Conservation (phyloP, 2,888 invertebrate species). For the Dynastes hyllus region DNA sequence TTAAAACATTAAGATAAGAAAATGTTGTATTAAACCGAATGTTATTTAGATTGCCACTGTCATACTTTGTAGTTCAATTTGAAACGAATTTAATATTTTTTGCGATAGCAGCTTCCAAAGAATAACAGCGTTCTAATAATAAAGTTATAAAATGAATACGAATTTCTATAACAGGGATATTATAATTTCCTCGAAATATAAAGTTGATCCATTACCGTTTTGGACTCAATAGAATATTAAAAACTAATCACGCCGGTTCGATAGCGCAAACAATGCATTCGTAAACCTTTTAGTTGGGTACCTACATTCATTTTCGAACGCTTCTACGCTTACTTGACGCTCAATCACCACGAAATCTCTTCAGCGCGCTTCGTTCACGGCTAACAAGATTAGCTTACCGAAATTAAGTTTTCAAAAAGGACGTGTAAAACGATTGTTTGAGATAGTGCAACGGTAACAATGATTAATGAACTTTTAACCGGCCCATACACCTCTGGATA, state of each 20-base stretch:
- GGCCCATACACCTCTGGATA: conserved; percentile 38
- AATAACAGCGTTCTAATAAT: too few species aligned
- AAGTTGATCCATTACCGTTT: not conserved
- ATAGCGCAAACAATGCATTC: not conserved
- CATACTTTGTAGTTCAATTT: too few species aligned
- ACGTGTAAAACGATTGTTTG: conserved; percentile 47
- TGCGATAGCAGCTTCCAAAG: too few species aligned
- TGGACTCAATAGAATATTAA: not conserved
- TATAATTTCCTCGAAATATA: not conserved
- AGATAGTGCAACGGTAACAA: conserved; percentile 45
- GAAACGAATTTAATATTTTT: too few species aligned
- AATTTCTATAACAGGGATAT: too few species aligned
- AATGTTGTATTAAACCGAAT: too few species aligned
- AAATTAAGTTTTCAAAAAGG: conserved; percentile 47
- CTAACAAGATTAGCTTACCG: conserved; percentile 46
- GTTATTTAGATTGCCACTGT: too few species aligned
- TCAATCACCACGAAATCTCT: conserved; percentile 39
- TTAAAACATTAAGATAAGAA: too few species aligned
- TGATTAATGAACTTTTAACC: conserved; percentile 46
- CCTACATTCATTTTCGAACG: conserved; percentile 4
- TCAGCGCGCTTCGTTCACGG: conserved; percentile 37
- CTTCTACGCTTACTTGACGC: conserved; percentile 40
- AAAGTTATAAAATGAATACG: too few species aligned
- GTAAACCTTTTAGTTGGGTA: conserved; percentile 1
- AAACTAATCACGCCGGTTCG: not conserved